These are phyloP conservation scores for Tridacna gigas DNA, from an alignment of 2,888 invertebrate genomes.

Conservation along the genomic window DNA sequence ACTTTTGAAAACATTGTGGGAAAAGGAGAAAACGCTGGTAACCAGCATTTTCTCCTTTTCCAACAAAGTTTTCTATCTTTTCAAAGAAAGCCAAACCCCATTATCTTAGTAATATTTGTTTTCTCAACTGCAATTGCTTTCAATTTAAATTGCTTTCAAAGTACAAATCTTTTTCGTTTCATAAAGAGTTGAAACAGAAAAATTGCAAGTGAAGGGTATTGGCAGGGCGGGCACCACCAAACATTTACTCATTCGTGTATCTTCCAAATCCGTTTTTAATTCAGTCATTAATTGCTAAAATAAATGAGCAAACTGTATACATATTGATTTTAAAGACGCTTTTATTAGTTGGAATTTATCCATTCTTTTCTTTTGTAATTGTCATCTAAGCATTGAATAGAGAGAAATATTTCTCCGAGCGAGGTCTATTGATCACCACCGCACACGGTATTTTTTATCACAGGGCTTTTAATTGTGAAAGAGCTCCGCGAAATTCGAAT, in stretches of 20 bases:
- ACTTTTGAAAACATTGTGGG: no score
- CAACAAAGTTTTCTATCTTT: no score
- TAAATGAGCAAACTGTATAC: slow-evolving; percentile 59
- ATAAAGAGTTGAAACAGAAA: no score
- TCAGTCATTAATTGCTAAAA: slow-evolving; percentile 61
- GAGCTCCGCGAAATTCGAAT: no score
- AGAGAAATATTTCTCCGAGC: slow-evolving; percentile 27
- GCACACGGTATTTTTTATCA: slow-evolving; percentile 25
- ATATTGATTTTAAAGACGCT: slow-evolving; percentile 34
- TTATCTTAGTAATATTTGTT: no score
- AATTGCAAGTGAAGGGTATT: background rate
- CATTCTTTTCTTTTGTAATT: slow-evolving; percentile 47
- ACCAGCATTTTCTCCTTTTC: no score
- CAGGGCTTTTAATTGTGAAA: slow-evolving; percentile 16
- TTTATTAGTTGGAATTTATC: slow-evolving; percentile 37
- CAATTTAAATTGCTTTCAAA: no score
- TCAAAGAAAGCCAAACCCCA: no score
- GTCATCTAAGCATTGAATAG: slow-evolving; percentile 48
- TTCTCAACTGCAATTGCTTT: no score
- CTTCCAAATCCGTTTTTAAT: slow-evolving; percentile 39
- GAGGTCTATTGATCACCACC: slow-evolving; percentile 48
- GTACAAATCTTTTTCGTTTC: no score
- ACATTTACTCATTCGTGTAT: slow-evolving; percentile 15
- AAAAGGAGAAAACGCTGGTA: no score
- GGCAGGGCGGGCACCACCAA: slow-evolving; percentile 6